These are phyloP conservation scores for Cheilosia vulpina DNA, from an alignment of 2,888 invertebrate species.

Conservation along the genomic window DNA sequence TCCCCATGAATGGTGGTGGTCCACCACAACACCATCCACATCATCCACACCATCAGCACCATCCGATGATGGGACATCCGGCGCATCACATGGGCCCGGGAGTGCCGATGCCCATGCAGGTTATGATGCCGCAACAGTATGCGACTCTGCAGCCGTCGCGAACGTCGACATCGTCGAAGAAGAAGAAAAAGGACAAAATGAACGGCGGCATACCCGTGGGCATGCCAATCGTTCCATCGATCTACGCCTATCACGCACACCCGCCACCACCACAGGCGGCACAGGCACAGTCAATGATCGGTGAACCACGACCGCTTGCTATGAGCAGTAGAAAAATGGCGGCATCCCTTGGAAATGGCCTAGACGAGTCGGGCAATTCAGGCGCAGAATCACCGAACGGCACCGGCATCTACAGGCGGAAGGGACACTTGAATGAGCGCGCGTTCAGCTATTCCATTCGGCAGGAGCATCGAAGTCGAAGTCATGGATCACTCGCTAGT, in stretches of 20 bases:
- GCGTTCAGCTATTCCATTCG: slow-evolving; percentile 97
- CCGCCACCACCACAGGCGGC: slow-evolving; percentile 82
- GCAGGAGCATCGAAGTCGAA: slow-evolving; percentile 96
- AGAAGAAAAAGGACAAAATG: slow-evolving; percentile 84
- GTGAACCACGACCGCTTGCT: slow-evolving; percentile 85
- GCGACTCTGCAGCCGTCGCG: slow-evolving; percentile 87
- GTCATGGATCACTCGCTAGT: slow-evolving; percentile 95
- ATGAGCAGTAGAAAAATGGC: slow-evolving; percentile 86
- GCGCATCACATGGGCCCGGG: slow-evolving; percentile 80
- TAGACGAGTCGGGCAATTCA: slow-evolving; percentile 85
- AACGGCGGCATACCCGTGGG: slow-evolving; percentile 83
- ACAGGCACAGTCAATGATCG: slow-evolving; percentile 86
- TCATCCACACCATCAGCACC: slow-evolving; percentile 81
- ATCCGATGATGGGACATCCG: slow-evolving; percentile 80
- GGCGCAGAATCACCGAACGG: slow-evolving; percentile 87
- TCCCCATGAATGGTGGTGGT: slow-evolving; percentile 76
- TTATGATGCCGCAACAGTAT: slow-evolving; percentile 86
- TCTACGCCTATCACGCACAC: slow-evolving; percentile 83
- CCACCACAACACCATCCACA: slow-evolving; percentile 79
- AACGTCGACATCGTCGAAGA: slow-evolving; percentile 85
- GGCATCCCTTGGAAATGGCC: slow-evolving; percentile 87
- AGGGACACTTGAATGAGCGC: slow-evolving; percentile 95
- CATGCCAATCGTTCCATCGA: slow-evolving; percentile 84
- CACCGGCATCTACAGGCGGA: slow-evolving; percentile 94
- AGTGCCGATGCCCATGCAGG: slow-evolving; percentile 82